phyloP scores from a whole-genome alignment of 2,113 vertebrate genomes.

The Serinus canaria region DNA sequence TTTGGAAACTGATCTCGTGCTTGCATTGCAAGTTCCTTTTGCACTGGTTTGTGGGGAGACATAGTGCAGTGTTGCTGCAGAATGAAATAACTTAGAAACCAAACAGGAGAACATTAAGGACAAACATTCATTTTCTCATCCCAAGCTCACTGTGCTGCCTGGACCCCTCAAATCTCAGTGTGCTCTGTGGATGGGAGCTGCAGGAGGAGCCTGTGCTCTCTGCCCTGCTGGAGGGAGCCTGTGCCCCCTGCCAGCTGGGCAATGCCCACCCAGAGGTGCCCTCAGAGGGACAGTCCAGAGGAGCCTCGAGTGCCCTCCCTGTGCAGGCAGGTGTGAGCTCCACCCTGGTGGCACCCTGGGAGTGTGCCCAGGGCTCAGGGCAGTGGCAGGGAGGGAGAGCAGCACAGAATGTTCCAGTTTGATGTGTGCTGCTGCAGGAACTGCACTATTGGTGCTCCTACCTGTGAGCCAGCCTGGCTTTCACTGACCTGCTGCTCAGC shows the following conservation, averaged over 20 bases:
- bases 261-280: not conserved
- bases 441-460: not conserved
- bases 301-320: not conserved
- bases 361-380: not conserved
- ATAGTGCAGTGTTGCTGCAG: not conserved
- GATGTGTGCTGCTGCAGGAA: not conserved
- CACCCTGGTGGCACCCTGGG: not conserved
- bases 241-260: not conserved
- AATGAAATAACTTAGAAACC: not conserved
- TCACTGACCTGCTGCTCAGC: not conserved
- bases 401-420: accelerated
- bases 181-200: not conserved
- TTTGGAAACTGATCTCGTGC: not conserved
- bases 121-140: not conserved
- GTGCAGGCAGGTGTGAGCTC: not conserved
- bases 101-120: not conserved
- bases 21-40: not conserved
- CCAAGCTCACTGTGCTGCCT: not conserved
- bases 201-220: not conserved
- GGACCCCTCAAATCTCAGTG: not conserved
- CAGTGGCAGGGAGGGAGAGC: not conserved
- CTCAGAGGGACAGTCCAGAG: not conserved
- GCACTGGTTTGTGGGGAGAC: not conserved
- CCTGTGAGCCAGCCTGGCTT: not conserved
- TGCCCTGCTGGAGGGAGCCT: not conserved